Evolutionary conservation across 2,888 invertebrate species (phyloP).

Genomic region (Chrysomela aeneicollis): DNA sequence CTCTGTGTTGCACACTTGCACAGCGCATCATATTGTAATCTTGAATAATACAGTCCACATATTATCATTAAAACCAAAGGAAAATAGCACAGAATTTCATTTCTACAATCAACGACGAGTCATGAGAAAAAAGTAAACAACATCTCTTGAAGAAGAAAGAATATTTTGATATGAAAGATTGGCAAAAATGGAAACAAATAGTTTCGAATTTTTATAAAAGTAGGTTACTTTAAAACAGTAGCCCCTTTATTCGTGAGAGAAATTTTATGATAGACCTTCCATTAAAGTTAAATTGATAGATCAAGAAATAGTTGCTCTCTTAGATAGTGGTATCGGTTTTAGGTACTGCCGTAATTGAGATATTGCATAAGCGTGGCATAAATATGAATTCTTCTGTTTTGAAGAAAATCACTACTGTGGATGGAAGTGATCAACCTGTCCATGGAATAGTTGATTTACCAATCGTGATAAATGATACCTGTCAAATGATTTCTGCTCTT

Average conservation of each 20-base stretch:
- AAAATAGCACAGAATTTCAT: too few relatives aligned
- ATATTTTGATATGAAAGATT: neutral
- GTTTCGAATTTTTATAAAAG: neutral
- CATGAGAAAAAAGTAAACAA: too few relatives aligned
- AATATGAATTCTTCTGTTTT: neutral
- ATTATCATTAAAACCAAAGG: too few relatives aligned
- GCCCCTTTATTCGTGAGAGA: neutral
- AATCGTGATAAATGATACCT: slow-evolving; percentile 19
- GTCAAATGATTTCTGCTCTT: slow-evolving; percentile 22
- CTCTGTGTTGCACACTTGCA: too few relatives aligned
- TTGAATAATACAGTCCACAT: too few relatives aligned
- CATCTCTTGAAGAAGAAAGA: neutral
- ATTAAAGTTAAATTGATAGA: slow-evolving; percentile 26
- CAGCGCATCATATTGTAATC: too few relatives aligned
- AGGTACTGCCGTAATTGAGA: slow-evolving; percentile 14
- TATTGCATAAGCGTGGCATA: slow-evolving; percentile 17
- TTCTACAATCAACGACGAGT: too few relatives aligned
- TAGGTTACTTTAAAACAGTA: neutral
- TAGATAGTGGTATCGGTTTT: slow-evolving; percentile 34
- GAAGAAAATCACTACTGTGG: slow-evolving; percentile 24
- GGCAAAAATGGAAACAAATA: neutral
- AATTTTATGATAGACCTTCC: neutral
- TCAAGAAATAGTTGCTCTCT: slow-evolving; percentile 12
- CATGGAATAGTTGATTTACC: slow-evolving; percentile 24
- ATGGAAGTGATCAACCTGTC: slow-evolving; percentile 25